These are phyloP conservation scores for Drosophila setifemur DNA, from an alignment of 1,140 invertebrate species.

Conservation along the genomic window DNA sequence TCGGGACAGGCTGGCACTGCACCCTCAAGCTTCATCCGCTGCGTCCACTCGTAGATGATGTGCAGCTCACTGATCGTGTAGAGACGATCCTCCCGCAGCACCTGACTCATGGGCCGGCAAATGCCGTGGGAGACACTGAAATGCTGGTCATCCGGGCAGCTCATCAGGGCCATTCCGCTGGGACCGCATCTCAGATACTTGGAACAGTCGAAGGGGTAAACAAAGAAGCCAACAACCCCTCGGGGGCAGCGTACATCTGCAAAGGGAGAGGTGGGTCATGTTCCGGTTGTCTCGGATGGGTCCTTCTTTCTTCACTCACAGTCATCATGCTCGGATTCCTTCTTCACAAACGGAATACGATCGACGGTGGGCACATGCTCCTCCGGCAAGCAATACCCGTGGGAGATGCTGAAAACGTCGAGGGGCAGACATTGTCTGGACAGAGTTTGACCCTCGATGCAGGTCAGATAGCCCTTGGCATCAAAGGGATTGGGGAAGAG, in stretches of 20 bases:
- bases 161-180: slow-evolving; percentile 83
- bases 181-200: slow-evolving; percentile 86
- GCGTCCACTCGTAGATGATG: slow-evolving; percentile 50
- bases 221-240: slow-evolving; percentile 83
- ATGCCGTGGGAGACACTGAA: slow-evolving; percentile 48
- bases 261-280: not conserved
- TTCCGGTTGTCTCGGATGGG: not conserved
- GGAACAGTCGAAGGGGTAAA: slow-evolving; percentile 85
- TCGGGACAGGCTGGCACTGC: slow-evolving; percentile 82
- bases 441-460: slow-evolving; percentile 84
- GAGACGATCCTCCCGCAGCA: slow-evolving; percentile 49
- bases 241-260: slow-evolving; percentile 79
- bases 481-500: slow-evolving; percentile 83
- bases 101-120: slow-evolving; percentile 35
- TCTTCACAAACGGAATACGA: slow-evolving; percentile 19
- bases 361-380: slow-evolving; percentile 24
- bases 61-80: slow-evolving; percentile 26
- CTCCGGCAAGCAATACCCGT: slow-evolving; percentile 33
- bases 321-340: not conserved
- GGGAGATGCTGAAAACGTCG: slow-evolving; percentile 52
- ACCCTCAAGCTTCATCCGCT: slow-evolving; percentile 3
- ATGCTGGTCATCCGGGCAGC: slow-evolving; percentile 83
- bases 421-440: slow-evolving; percentile 35
- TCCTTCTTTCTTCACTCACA: slow-evolving; percentile 14
- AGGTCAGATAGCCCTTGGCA: slow-evolving; percentile 86